Evolutionary conservation across 2,797 vertebrate species (phyloP), one percentile per base, ranked within the genome.

Genomic region (Galaxias olidus): DNA sequence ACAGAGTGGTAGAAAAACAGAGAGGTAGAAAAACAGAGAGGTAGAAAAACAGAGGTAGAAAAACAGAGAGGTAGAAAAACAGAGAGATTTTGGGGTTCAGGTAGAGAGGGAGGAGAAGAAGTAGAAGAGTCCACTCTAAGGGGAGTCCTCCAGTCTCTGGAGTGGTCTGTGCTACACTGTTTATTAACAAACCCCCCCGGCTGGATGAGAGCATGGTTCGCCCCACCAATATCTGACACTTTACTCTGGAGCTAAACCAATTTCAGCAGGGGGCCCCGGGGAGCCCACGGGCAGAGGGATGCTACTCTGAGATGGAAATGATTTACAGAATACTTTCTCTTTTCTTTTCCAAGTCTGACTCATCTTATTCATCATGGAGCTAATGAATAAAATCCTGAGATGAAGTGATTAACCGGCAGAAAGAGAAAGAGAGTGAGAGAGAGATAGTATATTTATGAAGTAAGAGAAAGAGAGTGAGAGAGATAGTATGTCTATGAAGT

Each of bases 351-450:
- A 30, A 30, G 30, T 30, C 3, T 63, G 72, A 44, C 64, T 62
- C 74, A 66, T 73, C 46, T 80, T 63, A 18, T 80, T 81, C 56
- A 75, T 76, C 69, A 78, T 14, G 13, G 54, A 8, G 40, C 67
- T 49, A 14, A 12, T 63, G 20, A 76, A 78, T 73, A 65, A 18
- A 68, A 80, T 81, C 68, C 71, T 42, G 56, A 68, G 12, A 1
- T 8, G n/a, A 60, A 20, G 13, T 54, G 19, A 54, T 54, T 19
- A 55, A 40, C 17, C 43, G 48, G 49, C 53, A 56, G 46, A 46
- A 45, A 42, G 50, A 47, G 60, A 62, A 18, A 51, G 63, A 15
- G 49, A 53, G 53, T 41, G 40, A 41, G 10, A 41, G 57, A 17
- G 8, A 0, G 48, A 48, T 52, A 47, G 45, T n/a, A n/a, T n/a